A percentile compares a stretch with the other conserved stretches of the same genome.
phyloP scores from a whole-genome alignment of 2,113 vertebrate species.

The Pelecanus crispus region DNA sequence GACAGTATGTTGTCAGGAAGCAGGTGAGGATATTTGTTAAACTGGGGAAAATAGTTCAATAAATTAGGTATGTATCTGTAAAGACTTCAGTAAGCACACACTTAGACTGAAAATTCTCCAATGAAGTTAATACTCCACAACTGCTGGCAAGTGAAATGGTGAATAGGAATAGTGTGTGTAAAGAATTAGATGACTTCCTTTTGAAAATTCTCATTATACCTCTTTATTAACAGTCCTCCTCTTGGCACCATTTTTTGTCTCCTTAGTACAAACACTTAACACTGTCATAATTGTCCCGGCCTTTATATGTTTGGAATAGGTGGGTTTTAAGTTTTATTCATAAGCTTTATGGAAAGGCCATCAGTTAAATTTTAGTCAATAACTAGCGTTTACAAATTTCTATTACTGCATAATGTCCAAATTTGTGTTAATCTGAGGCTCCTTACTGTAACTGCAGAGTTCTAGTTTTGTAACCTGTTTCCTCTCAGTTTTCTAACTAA shows the following conservation, averaged over 20 bases:
- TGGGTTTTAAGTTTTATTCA: neutral
- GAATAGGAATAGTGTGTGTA: neutral
- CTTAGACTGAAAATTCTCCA: neutral
- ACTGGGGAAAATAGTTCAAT: neutral
- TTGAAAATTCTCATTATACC: neutral
- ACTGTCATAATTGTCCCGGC: neutral
- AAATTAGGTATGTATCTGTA: neutral
- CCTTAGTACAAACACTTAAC: neutral
- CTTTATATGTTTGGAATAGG: neutral
- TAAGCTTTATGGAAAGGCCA: neutral
- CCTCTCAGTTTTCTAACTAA: neutral
- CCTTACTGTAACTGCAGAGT: neutral
- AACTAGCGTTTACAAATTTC: neutral
- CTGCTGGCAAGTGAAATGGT: neutral
- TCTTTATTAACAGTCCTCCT: neutral
- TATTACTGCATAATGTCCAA: neutral
- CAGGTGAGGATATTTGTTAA: slow-evolving; percentile 70
- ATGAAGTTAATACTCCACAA: neutral
- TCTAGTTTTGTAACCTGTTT: neutral
- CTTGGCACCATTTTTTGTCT: neutral
- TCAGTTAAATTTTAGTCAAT: neutral
- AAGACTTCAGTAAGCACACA: neutral
- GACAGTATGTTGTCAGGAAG: slow-evolving; percentile 86
- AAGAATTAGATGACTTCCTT: neutral
- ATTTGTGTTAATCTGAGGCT: neutral